Base-by-base conservation (phyloP, 2,113 vertebrate species). In the Elephantulus edwardii region DNA sequence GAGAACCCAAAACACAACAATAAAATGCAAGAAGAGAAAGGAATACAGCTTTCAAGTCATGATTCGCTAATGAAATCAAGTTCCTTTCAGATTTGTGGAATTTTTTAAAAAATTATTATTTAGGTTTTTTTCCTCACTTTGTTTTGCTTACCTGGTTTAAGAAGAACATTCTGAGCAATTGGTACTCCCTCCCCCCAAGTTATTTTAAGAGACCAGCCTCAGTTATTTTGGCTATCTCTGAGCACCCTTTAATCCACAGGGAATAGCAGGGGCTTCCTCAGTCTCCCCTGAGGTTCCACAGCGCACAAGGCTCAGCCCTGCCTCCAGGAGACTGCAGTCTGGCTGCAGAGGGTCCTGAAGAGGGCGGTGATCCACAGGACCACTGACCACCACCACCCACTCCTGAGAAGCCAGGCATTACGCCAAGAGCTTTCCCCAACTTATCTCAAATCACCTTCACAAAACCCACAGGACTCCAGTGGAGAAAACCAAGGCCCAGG, bases 171-270 rank as follows among this genome's bases (percentile, higher is more conserved):
- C 72, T 79, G 40, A 77, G 83, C 79, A 40, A 71, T 44, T 54
- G 64, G 24, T 71, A 81, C 19, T 24, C 72, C 88, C 90, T 90
- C 88, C 90, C 88, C 56, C 70, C 19, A 33, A 44, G 42, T 77
- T 75, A n/a, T 86, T 91, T 91, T 91, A 79, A 88, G 93, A 95
- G 93, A 66, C 17, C 54, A 79, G 66, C 72, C 72, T 84, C 44
- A 46, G 50, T 90, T n/a, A 42, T 86, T 94, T 93, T 78, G 16
- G 22, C 83, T 84, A 70, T 83, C 91, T 74, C 84, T 87, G 20
- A 62, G 79, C 54, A 66, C 6, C 30, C 6, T 1, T 54, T 13
- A 93, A 58, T 8, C 28, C 24, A 71, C 0, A 0, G 33, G 11
- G 7, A 42, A 38, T 6, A 33, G 6, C 9, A 68, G 87, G 66